Conservation (phyloP, 2,888 invertebrate genomes). For the Vannuccia rotundouncinata region DNA sequence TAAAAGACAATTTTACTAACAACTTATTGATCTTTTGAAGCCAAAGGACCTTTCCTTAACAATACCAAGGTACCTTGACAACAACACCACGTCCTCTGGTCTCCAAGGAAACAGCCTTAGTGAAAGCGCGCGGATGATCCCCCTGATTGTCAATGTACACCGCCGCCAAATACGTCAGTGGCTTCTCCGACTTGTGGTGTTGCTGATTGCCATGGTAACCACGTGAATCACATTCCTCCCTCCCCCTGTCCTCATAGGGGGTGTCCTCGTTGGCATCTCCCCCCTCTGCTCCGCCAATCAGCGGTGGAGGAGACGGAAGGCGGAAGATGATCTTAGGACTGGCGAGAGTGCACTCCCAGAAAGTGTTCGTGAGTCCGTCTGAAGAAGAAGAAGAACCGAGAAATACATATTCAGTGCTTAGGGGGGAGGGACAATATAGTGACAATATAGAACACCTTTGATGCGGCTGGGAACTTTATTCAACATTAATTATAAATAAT, state of each 20-base stretch:
- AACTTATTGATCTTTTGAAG: too few species aligned
- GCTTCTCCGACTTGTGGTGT: not conserved
- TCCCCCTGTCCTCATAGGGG: not conserved
- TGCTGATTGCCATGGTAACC: not conserved
- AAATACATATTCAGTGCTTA: too few species aligned
- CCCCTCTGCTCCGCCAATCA: not conserved
- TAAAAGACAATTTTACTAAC: too few species aligned
- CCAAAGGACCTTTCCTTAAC: too few species aligned
- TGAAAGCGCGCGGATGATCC: not conserved
- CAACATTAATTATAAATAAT: too few species aligned
- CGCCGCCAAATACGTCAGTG: not conserved
- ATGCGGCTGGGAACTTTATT: too few species aligned
- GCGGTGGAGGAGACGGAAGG: not conserved
- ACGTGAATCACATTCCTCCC: not conserved
- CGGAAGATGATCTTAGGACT: not conserved
- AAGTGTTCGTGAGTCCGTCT: not conserved
- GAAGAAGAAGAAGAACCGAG: not conserved
- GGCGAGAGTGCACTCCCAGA: not conserved
- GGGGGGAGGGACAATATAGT: too few species aligned
- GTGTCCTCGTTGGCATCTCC: not conserved
- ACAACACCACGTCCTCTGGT: not conserved
- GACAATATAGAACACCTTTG: too few species aligned
- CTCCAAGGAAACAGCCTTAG: not conserved
- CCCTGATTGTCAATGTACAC: not conserved
- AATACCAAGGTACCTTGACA: too few species aligned